These are phyloP conservation scores for Melopsittacus undulatus DNA, from an alignment of 2,797 vertebrate species.

Conservation along the genomic window DNA sequence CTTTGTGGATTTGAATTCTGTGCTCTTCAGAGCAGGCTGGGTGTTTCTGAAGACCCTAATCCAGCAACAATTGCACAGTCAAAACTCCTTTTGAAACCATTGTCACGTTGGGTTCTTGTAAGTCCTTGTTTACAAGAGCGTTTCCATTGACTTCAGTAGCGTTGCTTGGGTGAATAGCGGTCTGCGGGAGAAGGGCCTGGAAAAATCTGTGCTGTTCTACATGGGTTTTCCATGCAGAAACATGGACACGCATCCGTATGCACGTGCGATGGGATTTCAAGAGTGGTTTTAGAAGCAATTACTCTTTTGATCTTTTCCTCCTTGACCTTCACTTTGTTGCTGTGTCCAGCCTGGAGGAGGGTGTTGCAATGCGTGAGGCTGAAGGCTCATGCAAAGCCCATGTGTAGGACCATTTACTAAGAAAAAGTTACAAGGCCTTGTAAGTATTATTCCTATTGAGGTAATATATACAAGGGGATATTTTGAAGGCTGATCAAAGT, in stretches of 20 bases:
- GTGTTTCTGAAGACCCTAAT: constrained; percentile 20
- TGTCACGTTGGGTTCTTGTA: constrained; percentile 26
- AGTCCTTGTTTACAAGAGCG: constrained; percentile 60
- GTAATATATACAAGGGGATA: rapidly evolving
- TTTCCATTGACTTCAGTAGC: constrained; percentile 19
- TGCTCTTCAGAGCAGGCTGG: not conserved
- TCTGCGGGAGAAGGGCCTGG: not conserved
- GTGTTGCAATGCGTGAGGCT: not conserved
- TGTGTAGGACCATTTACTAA: rapidly evolving
- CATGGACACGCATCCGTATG: rapidly evolving
- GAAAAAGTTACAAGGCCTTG: not conserved
- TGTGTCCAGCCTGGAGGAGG: not conserved
- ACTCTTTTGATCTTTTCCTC: not conserved
- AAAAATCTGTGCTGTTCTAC: not conserved
- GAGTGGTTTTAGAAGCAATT: not conserved
- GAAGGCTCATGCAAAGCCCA: rapidly evolving
- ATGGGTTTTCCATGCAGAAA: rapidly evolving
- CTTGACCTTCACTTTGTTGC: not conserved
- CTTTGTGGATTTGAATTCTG: not conserved
- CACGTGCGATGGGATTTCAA: rapidly evolving
- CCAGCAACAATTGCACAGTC: constrained; percentile 52
- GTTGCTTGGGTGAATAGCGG: not conserved
- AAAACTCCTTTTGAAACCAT: constrained; percentile 51
- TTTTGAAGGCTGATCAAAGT: rapidly evolving
- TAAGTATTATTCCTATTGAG: rapidly evolving